Conservation (phyloP, 1,140 invertebrate genomes). For the Eciton burchellii region DNA sequence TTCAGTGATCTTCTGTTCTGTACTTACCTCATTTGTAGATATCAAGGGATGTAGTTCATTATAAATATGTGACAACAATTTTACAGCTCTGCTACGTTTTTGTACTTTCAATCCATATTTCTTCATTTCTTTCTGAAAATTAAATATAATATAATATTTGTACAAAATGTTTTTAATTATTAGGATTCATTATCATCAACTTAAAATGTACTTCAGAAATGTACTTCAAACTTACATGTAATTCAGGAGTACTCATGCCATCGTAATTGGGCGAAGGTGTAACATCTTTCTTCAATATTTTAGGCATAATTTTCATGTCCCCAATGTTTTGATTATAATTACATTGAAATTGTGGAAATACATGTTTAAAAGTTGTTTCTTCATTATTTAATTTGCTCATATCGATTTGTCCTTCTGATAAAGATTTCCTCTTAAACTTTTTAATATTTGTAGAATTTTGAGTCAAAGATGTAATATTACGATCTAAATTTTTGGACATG, state of each 20-base stretch:
- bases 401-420: conserved; percentile 48
- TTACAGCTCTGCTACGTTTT: conserved; percentile 81
- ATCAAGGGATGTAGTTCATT: conserved; percentile 82
- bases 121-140: conserved; percentile 81
- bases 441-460: conserved; percentile 27
- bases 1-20: conserved; percentile 24
- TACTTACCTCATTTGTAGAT: conserved; percentile 17
- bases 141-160: conserved; percentile 24
- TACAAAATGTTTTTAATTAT: background rate
- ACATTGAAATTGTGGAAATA: conserved; percentile 30
- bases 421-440: conserved; percentile 63
- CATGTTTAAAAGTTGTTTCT: background rate
- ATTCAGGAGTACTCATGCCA: conserved; percentile 80
- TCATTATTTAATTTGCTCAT: conserved; percentile 13
- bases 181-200: conserved; percentile 25
- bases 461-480: background rate
- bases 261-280: conserved; percentile 82
- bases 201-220: too few relatives aligned
- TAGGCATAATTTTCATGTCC: background rate
- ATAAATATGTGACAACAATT: conserved; percentile 84
- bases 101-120: conserved; percentile 84
- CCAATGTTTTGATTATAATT: conserved; percentile 19
- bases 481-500: background rate
- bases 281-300: conserved; percentile 62
- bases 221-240: conserved; percentile 82